Conservation (phyloP, 2,888 invertebrate genomes). For the Syrista parreyssii region DNA sequence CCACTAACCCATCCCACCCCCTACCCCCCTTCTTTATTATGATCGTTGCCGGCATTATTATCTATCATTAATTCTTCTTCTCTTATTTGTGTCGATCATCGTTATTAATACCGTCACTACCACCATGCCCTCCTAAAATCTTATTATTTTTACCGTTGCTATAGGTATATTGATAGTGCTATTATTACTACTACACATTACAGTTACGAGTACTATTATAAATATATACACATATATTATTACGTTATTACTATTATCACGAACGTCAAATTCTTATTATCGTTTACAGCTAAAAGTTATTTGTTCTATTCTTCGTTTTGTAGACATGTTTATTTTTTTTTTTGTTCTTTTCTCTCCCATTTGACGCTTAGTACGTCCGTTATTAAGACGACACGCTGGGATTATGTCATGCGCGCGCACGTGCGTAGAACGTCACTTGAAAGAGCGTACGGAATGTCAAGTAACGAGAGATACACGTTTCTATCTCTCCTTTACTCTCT, state of each 20-base stretch:
- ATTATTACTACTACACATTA: constrained; percentile 12
- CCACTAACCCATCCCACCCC: background rate
- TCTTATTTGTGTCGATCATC: background rate
- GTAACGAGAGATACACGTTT: background rate
- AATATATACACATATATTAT: constrained; percentile 5
- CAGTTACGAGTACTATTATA: constrained; percentile 8
- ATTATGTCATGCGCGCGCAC: background rate
- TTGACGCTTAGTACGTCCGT: constrained; percentile 19
- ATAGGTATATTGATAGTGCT: background rate
- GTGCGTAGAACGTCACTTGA: background rate
- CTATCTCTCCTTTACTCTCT: background rate
- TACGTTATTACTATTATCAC: constrained; percentile 18
- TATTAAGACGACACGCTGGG: constrained; percentile 1
- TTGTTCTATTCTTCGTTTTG: constrained; percentile 21
- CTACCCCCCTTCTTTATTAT: background rate
- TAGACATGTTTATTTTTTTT: constrained; percentile 20
- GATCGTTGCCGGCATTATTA: background rate
- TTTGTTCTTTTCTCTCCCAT: constrained; percentile 6
- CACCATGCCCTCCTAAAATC: background rate
- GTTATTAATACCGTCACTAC: background rate
- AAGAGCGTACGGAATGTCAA: background rate
- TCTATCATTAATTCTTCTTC: background rate
- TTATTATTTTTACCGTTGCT: constrained; percentile 3
- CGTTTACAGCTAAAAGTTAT: constrained; percentile 20
- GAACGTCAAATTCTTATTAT: constrained; percentile 20